Evolutionary conservation across 1,140 invertebrate species (phyloP).

Genomic region (Hestina assimilis): DNA sequence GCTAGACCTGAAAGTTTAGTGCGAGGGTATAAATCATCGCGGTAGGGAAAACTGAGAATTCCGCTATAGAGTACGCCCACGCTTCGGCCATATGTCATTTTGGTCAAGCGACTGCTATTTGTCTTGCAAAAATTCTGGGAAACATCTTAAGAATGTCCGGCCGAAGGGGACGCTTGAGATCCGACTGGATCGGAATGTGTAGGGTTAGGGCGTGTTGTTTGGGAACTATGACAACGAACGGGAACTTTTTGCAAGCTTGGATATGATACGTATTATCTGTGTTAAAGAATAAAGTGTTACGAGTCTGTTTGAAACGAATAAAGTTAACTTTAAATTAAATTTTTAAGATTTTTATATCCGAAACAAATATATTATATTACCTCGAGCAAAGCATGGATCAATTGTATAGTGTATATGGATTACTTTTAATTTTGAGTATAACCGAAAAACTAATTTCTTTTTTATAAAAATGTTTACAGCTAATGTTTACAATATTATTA

Average conservation of each 20-base stretch:
- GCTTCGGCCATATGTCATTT: slow-evolving; percentile 60
- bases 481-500: no score
- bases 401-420: no score
- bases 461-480: no score
- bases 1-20: slow-evolving; percentile 46
- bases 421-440: no score
- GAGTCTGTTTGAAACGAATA: no score
- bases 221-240: slow-evolving; percentile 5
- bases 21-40: slow-evolving; percentile 52
- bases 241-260: background rate
- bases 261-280: background rate
- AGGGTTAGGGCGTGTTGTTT: slow-evolving; percentile 37
- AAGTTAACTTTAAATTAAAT: no score
- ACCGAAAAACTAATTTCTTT: no score
- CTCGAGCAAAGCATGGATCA: no score
- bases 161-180: slow-evolving; percentile 21
- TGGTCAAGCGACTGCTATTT: slow-evolving; percentile 58
- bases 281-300: no score
- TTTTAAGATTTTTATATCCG: no score
- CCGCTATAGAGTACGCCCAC: slow-evolving; percentile 44
- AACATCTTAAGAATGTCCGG: slow-evolving; percentile 59
- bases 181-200: slow-evolving; percentile 33
- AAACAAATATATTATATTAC: no score
- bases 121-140: slow-evolving; percentile 69
- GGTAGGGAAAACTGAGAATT: slow-evolving; percentile 43